Evolutionary conservation across 2,797 vertebrate species (phyloP), one percentile per base, ranked within the genome.

Genomic region (Myripristis jacobus): DNA sequence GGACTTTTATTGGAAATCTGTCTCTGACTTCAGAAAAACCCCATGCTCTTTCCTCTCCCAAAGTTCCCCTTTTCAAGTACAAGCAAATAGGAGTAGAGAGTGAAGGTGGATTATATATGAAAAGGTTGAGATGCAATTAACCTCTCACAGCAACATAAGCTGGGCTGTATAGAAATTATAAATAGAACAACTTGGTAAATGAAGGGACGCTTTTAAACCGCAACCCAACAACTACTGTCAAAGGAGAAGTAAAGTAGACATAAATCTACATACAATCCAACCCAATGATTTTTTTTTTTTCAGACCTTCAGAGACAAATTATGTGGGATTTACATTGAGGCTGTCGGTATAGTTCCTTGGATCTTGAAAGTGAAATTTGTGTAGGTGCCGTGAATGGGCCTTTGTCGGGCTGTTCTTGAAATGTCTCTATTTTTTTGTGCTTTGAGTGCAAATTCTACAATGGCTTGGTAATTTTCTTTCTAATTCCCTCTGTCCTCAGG

Each of bases 401-500:
- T 79, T 81, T 77, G 77, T 53, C 68, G 66, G 80, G 83, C 80
- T 89, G 86, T 85, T 53, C 24, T 41, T 73, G 62, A 83, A 82
- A 85, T 76, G 77, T 77, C 75, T 83, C 51, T 76, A 73, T 81
- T 82, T 89, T 90, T 90, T 90, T 90, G 84, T 91, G 89, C 88
- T 87, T 90, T 79, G 75, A 87, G 85, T 89, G 90, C 91, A 89
- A 83, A 88, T 89, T 82, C 87, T 76, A 81, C 84, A 88, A 87
- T 84, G 85, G 86, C 74, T 87, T 92, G 81, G 80, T 88, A 90
- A 92, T 92, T 92, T 88, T 85, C 88, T 91, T 89, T 92, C 83
- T 92, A 93, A 93, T 93, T 92, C 87, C 87, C 78, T 87, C 58
- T 91, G 80, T 92, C 92, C 91, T 90, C 87, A 77, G 92, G 91